Evolutionary conservation across 2,888 invertebrate species (phyloP), one percentile per base, ranked within the genome.

Genomic region (Sarcophaga carnaria): DNA sequence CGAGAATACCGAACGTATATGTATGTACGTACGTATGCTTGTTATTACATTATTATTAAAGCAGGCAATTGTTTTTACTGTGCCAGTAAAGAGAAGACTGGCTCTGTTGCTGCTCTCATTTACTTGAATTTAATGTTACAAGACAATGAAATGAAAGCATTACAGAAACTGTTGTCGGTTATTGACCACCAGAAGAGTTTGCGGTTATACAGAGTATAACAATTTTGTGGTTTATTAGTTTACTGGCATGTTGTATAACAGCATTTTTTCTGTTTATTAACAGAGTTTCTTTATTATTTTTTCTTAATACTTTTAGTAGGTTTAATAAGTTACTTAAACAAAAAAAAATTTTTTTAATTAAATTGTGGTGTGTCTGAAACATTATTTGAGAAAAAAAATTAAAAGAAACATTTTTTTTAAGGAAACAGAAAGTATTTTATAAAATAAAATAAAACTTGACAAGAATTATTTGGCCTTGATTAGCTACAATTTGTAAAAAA

Each of bases 161-260:
- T n/a, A 70, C 20, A 76, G 59, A 60, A 80, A 76, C 70, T 75
- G 64, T 60, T 76, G 80, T 76, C 70, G 75, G 80, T 71, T 83
- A 80, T 84, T 76, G 80, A 84, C 84, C 79, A 84, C 47, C 70
- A 80, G 37, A 37, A 37, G 8, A 37, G 75, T 80, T 83, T 84
- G 84, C 12, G 84, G 84, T 84, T 80, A 20, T 27, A 76, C 64
- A 37, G 70, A 80, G 79, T 84, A 64, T 76, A 80, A 80, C 70
- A 76, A 80, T 80, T 80, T 84, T 84, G 83, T 80, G 83, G 83
- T 75, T 59, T 25, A 75, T 64, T 64, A 80, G 76, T 84, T 80
- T 66, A 80, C 37, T 37, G 37, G 8, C 37, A 37, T 37, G 37
- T 37, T 8, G 0, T 70, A 60, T 64, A 54, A 60, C 59, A 62